Evolutionary conservation across 2,797 vertebrate species (phyloP), one percentile per base, ranked within the genome.

Genomic region (Haliaeetus albicilla): DNA sequence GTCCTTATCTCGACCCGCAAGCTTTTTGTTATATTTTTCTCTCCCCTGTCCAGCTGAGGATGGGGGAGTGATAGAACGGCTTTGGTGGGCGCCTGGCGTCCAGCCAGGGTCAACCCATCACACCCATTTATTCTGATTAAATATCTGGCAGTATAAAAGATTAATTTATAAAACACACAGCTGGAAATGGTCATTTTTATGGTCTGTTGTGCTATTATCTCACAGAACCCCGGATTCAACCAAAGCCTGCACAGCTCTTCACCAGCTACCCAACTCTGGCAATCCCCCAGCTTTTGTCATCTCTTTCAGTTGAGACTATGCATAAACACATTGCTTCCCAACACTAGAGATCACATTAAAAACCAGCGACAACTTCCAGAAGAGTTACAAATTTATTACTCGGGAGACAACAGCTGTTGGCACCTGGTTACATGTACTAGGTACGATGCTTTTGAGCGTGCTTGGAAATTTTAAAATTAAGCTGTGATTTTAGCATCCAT

Each of bases 371-470:
- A 2, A 2, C 41, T 81, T 84, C 84, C 77, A 84, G 14, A 49
- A 78, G 8, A 90, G 25, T 44, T 81, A 90, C 22, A 54, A 51
- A 69, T 73, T 33, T 67, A 87, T 64, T n/a, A 51, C 56, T 76
- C 9, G 0, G 14, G 57, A 81, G 30, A 81, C 3, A 18, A 78
- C 25, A 78, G 57, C 41, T 78, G 48, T 25, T 28, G 25, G 23
- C 54, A 78, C 44, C 48, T 41, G 20, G 41, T 81, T 77, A 83
- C 35, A 37, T 8, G 48, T 1, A 41, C 9, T 22, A 90, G 25
- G 13, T 60, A 78, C 0, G 0, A 60, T 25, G 48, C 6, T 43
- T 28, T 60, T 6, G 5, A 12, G 7, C 10, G 1, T 63, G 46
- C 39, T 77, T 80, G 30, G 18, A 81, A 60, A 57, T 57, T 41